These are phyloP conservation scores for Pogonus chalceus DNA, from an alignment of 1,140 invertebrate species.

Conservation along the genomic window DNA sequence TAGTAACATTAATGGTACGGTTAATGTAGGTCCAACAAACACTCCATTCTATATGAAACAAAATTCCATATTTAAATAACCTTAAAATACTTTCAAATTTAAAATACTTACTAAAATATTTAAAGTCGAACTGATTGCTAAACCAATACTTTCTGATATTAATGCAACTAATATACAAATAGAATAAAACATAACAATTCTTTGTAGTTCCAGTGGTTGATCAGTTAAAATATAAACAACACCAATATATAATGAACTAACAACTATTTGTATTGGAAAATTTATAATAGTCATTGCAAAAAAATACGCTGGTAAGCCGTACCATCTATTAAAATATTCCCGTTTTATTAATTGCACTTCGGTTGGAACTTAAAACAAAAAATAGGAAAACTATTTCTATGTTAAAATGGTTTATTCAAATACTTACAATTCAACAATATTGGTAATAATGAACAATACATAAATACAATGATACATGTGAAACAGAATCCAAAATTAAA, in stretches of 20 bases:
- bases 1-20: constrained; percentile 65
- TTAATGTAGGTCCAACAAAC: constrained; percentile 62
- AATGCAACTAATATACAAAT: constrained; percentile 57
- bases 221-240: constrained; percentile 78
- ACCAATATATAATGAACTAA: constrained; percentile 64
- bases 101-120: constrained; percentile 56
- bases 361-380: constrained; percentile 59
- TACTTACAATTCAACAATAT: constrained; percentile 64
- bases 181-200: constrained; percentile 59
- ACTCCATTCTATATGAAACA: constrained; percentile 57
- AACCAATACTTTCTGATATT: constrained; percentile 65
- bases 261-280: constrained; percentile 58
- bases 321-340: constrained; percentile 93
- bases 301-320: constrained; percentile 81
- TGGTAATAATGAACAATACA: constrained; percentile 72
- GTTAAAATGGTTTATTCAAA: neutral
- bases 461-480: constrained; percentile 60
- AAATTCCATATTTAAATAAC: constrained; percentile 11
- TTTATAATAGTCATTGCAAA: constrained; percentile 69
- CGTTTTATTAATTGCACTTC: constrained; percentile 78
- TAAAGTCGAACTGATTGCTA: constrained; percentile 57
- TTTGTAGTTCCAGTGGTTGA: constrained; percentile 69
- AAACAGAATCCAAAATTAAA: constrained; percentile 78
- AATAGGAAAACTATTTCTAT: constrained; percentile 4
- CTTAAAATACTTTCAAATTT: neutral